These are phyloP conservation scores for Brachionus koreanus DNA, from an alignment of 1,140 invertebrate genomes.

Conservation along the genomic window DNA sequence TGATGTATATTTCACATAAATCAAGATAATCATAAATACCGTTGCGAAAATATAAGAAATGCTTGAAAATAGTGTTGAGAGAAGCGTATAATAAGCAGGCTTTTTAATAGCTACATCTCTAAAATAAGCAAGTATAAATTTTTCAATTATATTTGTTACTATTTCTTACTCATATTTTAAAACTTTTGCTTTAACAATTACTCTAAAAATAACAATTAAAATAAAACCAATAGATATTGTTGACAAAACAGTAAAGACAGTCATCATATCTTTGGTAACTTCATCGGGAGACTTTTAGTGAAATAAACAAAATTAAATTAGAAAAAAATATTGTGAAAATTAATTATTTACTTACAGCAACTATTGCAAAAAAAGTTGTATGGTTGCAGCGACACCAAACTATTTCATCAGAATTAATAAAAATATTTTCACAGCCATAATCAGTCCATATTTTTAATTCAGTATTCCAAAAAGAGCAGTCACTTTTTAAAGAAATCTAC, in stretches of 20 bases:
- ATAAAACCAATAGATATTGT: conserved; percentile 12
- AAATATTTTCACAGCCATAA: background rate
- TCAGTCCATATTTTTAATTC: background rate
- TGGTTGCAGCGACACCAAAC: background rate
- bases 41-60: background rate
- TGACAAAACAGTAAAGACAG: background rate
- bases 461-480: background rate
- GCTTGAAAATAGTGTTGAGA: background rate
- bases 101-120: background rate
- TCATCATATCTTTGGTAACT: background rate
- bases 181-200: background rate
- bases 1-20: background rate
- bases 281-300: background rate
- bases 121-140: background rate
- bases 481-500: background rate
- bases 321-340: background rate
- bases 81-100: background rate
- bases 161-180: conserved; percentile 24
- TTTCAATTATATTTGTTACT: background rate
- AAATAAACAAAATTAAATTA: background rate
- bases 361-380: conserved; percentile 17
- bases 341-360: background rate
- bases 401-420: background rate
- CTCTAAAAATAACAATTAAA: background rate
- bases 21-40: background rate